These are phyloP conservation scores for Thalassaphorura encarpata DNA, from an alignment of 1,140 invertebrate genomes.

Conservation along the genomic window DNA sequence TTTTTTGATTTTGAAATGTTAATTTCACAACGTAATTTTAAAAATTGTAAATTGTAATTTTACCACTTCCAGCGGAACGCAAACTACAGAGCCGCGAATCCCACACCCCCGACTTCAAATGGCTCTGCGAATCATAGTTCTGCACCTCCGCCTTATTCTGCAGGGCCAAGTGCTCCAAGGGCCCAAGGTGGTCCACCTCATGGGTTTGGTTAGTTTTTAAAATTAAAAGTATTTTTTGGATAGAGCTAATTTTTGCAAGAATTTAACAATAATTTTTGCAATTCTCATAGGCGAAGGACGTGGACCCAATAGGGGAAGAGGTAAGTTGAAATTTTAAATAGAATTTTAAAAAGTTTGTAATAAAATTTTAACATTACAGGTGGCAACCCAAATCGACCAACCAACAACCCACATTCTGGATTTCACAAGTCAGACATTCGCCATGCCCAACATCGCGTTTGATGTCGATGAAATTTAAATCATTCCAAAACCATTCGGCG, in stretches of 20 bases:
- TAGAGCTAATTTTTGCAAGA: background rate
- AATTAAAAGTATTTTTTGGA: too few species aligned
- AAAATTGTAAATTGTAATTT: conserved; percentile 7
- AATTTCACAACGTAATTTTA: conserved; percentile 2
- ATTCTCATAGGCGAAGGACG: background rate
- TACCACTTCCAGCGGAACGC: conserved; percentile 16
- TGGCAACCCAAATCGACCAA: conserved; percentile 13
- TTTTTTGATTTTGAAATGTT: conserved; percentile 2
- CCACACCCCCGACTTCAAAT: conserved; percentile 16
- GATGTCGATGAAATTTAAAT: conserved; percentile 10
- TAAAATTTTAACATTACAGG: background rate
- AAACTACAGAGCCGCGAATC: conserved; percentile 24
- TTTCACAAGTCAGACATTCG: conserved; percentile 20
- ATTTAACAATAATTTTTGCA: background rate
- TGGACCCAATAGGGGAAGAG: conserved; percentile 29
- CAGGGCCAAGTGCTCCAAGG: conserved; percentile 21
- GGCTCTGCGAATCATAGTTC: conserved; percentile 14
- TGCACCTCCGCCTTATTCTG: conserved; percentile 27
- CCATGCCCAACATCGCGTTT: conserved; percentile 31
- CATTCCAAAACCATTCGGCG: background rate
- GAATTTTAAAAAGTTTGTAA: too few species aligned
- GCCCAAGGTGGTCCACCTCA: conserved; percentile 20
- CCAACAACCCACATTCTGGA: conserved; percentile 12
- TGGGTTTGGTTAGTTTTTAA: conserved; percentile 23
- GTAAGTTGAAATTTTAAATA: conserved; percentile 6